Base-by-base conservation (phyloP, 2,888 invertebrate species). In the Patella caerulea region DNA sequence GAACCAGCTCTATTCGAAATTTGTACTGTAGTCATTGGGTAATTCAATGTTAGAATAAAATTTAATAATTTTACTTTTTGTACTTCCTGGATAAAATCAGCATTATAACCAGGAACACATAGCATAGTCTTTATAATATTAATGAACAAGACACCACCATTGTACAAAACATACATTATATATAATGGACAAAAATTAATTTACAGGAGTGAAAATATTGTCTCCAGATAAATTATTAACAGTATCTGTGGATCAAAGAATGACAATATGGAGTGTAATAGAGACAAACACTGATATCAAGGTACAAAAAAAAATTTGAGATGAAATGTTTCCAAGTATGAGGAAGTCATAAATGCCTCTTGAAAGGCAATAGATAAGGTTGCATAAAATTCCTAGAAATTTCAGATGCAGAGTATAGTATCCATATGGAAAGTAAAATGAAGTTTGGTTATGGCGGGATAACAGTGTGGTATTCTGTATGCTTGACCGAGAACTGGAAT, bases 161-260 rank as follows among this genome's bases (percentile, higher is more conserved):
- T 34, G 34, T 34, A 5, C 45, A 45, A 45, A 45, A 45, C 45
- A 9, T 4, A 34, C 9, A 45, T 45, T 45, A 9, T 45, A 45
- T 7, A 7, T 45, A 45, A 45, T 45, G 7, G 45, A 45, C 0
- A 45, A 45, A 9, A 45, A 9, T 9, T 45, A 7, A 45, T 65
- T 81, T 83, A 1, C 77, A 88, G 88, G 88, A 74, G 82, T 84
- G 11, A 82, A 83, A 81, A 78, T 84, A 19, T 9, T 87, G 53
- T 79, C 78, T 24, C 56, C 78, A 12, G 45, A 54, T 14, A 72
- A 77, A 14, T 34, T 87, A 4, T 72, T 88, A 24, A 86, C 87
- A 17, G 83, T 81, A 3, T 88, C 89, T 1, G 84, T 88, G 72
- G 89, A 89, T 73, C 89, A 89, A 83, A 81, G 88, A 59, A 74